Base-by-base conservation (phyloP, 2,888 invertebrate genomes). In the Agrilus biguttatus region DNA sequence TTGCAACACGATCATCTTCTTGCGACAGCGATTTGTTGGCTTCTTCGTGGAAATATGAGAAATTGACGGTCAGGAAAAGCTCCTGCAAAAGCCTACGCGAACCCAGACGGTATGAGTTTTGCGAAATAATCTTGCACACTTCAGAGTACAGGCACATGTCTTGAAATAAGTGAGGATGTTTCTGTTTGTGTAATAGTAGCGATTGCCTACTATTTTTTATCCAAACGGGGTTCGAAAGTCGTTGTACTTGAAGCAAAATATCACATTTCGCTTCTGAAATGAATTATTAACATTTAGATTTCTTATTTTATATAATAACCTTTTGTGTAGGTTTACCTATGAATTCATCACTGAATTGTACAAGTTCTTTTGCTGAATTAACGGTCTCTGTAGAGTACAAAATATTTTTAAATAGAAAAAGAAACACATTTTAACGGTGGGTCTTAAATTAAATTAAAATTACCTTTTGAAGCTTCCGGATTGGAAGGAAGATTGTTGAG, bases 131-230 rank as follows among this genome's bases (percentile, higher is more conserved):
- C 47, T 78, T 78, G 61, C 87, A 83, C 12, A 92, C 82, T 64
- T 96, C 95, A 0, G 91, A 92, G 69, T 91, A 96, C 14, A 95
- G 74, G 65, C 96, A 96, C 45, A 87, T 71, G 60, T 90, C 89
- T 66, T 87, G 78, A 66, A 85, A 85, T 48, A 77, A 69, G 32
- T 77, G 73, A 3, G 84, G 80, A 63, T 82, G 74, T 33, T 76
- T 75, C 57, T 85, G 85, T 56, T 83, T 83, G 44, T 81, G 65
- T 46, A 80, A 75, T 13, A 93, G 71, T 48, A 95, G 69, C 14
- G 82, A 79, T 58, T 88, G 83, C 53, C 87, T 87, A 35, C 89
- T 83, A 60, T 84, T 79, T 52, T 83, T 83, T 49, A 79, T 77
- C 59, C 82, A 80, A 10, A 86, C 77, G 36, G 87, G 86, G 66